Evolutionary conservation across 1,140 invertebrate species (phyloP).

Genomic region (Drosophila virilis): DNA sequence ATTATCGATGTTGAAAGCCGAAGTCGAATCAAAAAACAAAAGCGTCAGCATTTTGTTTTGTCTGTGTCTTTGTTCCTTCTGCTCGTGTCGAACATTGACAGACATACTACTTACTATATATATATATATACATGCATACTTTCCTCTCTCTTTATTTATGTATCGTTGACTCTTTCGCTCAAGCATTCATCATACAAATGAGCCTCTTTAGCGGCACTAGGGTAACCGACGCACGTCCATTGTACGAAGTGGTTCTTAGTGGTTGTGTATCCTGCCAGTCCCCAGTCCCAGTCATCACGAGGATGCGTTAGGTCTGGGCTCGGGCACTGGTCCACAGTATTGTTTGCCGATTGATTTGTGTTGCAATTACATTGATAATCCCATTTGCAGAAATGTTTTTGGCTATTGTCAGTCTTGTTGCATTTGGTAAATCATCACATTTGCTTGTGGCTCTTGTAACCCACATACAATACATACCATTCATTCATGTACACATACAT

Average conservation of each 20-base stretch:
- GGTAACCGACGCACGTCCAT: slow-evolving; percentile 17
- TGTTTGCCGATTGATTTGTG: slow-evolving; percentile 61
- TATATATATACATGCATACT: background rate
- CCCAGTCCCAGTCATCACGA: slow-evolving; percentile 18
- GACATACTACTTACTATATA: background rate
- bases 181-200: slow-evolving; percentile 44
- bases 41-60: slow-evolving; percentile 30
- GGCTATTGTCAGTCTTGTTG: slow-evolving; percentile 27
- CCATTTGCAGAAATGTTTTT: slow-evolving; percentile 54
- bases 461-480: too few relatives aligned
- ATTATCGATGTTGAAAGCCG: slow-evolving; percentile 67
- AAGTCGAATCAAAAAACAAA: slow-evolving; percentile 71
- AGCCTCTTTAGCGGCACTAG: slow-evolving; percentile 61
- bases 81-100: slow-evolving; percentile 16
- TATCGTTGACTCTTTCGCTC: background rate
- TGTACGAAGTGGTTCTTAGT: slow-evolving; percentile 20
- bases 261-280: slow-evolving; percentile 1
- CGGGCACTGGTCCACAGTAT: slow-evolving; percentile 12
- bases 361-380: slow-evolving; percentile 77
- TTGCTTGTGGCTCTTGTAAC: slow-evolving; percentile 10
- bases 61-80: slow-evolving; percentile 2
- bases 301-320: background rate
- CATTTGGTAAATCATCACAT: slow-evolving; percentile 41
- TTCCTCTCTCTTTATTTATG: background rate
- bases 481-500: background rate